Conservation (phyloP, 2,113 vertebrate species). For the Sterrhoptilus dennistouni region DNA sequence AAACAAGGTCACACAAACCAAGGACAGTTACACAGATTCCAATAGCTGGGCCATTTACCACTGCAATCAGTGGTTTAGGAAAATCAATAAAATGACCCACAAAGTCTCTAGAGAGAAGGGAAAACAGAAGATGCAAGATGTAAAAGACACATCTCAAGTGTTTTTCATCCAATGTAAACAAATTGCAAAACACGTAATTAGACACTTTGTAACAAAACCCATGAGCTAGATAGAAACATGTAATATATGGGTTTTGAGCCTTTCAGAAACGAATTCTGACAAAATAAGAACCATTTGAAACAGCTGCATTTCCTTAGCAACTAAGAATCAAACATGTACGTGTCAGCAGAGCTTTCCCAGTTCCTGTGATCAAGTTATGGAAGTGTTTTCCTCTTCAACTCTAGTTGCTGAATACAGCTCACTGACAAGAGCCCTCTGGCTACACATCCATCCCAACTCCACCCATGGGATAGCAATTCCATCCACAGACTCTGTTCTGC, state of each 20-base stretch:
- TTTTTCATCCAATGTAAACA: background rate
- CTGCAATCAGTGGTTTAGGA: conserved; percentile 84
- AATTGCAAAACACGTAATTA: background rate
- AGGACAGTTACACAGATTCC: conserved; percentile 81
- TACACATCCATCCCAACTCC: background rate
- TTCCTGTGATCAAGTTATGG: background rate
- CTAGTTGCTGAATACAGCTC: background rate
- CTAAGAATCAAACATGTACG: background rate
- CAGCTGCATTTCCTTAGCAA: background rate
- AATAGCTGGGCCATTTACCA: conserved; percentile 85
- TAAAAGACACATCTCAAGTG: background rate
- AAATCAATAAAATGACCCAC: conserved; percentile 84
- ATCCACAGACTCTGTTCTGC: background rate
- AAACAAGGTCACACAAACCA: conserved; percentile 81
- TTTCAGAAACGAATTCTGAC: background rate
- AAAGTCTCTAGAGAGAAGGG: conserved; percentile 67
- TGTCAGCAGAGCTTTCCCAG: background rate
- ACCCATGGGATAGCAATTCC: background rate
- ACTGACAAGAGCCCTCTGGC: background rate
- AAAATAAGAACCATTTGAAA: background rate
- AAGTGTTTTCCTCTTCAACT: background rate
- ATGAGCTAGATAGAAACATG: background rate
- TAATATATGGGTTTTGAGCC: background rate
- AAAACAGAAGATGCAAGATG: background rate
- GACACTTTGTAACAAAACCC: background rate